Conservation (phyloP, 2,113 vertebrate species). For the Taurulus bubalis region DNA sequence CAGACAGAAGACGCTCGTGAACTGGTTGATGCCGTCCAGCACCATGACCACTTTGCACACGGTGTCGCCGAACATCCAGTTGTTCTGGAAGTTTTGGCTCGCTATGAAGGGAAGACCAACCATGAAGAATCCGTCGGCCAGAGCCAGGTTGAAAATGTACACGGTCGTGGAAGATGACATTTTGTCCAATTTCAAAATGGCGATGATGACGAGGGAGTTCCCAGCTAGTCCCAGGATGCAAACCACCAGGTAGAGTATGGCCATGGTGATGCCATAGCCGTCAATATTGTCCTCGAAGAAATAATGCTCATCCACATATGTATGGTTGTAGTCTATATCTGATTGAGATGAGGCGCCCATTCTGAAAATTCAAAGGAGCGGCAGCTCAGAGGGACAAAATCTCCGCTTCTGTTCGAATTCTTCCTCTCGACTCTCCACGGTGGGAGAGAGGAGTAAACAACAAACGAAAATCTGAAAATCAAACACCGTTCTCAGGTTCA, state of each 20-base stretch:
- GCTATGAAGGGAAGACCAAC: conserved; percentile 82
- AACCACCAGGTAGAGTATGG: conserved; percentile 77
- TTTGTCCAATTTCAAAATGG: conserved; percentile 81
- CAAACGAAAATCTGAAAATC: conserved; percentile 32
- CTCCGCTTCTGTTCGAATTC: conserved; percentile 3
- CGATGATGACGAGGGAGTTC: conserved; percentile 78
- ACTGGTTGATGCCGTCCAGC: conserved; percentile 86
- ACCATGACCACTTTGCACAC: conserved; percentile 83
- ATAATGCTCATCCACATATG: conserved; percentile 27
- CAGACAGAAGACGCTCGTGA: conserved; percentile 86
- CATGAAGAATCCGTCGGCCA: conserved; percentile 87
- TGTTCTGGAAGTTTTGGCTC: conserved; percentile 79
- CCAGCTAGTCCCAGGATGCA: conserved; percentile 80
- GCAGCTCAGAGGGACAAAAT: not conserved
- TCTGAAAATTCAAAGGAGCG: not conserved
- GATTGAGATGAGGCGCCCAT: conserved; percentile 55
- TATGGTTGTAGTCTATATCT: conserved; percentile 52
- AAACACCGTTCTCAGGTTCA: conserved; percentile 19
- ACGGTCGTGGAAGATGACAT: conserved; percentile 82
- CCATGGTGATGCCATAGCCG: conserved; percentile 70
- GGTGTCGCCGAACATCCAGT: conserved; percentile 80
- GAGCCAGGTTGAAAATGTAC: conserved; percentile 85
- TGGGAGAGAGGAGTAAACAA: conserved; percentile 26
- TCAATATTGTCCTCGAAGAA: conserved; percentile 28
- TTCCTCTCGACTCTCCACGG: not conserved